Evolutionary conservation across 2,797 vertebrate species (phyloP).

Genomic region (Chiloscyllium punctatum): DNA sequence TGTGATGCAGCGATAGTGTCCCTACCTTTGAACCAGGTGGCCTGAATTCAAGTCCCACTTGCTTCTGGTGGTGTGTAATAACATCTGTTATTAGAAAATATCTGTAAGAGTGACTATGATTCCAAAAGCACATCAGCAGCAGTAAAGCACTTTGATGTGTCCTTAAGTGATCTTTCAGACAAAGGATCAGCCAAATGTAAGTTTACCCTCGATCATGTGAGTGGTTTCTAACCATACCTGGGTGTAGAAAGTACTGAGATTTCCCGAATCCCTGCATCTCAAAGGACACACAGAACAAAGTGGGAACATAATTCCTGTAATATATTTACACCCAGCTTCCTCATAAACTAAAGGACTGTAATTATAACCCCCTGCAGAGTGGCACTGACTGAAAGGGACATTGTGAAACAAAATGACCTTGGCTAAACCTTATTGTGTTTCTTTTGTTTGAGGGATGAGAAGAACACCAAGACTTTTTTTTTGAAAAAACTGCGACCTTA

Average conservation of each 20-base stretch:
- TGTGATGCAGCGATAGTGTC: too few relatives aligned
- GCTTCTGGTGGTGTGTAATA: too few relatives aligned
- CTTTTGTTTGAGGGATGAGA: neutral
- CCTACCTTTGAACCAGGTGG: too few relatives aligned
- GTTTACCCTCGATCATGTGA: neutral
- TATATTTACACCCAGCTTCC: neutral
- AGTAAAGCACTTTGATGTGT: neutral
- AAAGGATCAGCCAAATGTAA: neutral
- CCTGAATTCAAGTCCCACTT: too few relatives aligned
- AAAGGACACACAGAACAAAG: neutral
- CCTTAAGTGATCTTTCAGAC: neutral
- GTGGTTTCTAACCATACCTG: neutral
- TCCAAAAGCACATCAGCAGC: too few relatives aligned
- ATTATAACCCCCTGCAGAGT: neutral
- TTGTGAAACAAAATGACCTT: neutral
- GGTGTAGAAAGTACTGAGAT: neutral
- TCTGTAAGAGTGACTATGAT: too few relatives aligned
- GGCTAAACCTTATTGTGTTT: neutral
- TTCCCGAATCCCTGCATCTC: neutral
- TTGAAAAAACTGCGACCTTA: neutral
- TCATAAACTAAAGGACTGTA: neutral
- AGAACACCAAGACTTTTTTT: neutral
- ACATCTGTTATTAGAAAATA: too few relatives aligned
- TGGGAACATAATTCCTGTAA: neutral
- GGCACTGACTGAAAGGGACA: neutral